These are phyloP conservation scores for Phaenicophaeus curvirostris DNA, from an alignment of 2,797 vertebrate species.

Conservation along the genomic window DNA sequence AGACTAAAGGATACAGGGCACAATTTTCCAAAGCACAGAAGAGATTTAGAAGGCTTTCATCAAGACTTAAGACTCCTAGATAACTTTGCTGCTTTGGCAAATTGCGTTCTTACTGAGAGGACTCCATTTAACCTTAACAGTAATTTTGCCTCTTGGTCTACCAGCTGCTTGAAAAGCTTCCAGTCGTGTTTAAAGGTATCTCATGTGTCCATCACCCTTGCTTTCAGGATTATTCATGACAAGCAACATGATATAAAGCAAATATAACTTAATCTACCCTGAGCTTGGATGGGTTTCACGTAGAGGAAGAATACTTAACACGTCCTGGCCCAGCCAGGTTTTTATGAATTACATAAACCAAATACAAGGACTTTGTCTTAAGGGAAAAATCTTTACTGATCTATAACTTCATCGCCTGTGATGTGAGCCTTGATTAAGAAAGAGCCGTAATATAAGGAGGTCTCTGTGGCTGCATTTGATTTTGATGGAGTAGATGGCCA, in stretches of 20 bases:
- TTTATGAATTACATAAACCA: neutral
- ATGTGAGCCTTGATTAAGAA: neutral
- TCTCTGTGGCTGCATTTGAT: neutral
- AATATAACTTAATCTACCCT: constrained; percentile 5
- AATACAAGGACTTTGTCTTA: neutral
- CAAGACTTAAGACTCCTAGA: neutral
- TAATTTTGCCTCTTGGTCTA: neutral
- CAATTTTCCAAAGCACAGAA: constrained; percentile 8
- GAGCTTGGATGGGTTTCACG: neutral
- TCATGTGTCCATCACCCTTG: neutral
- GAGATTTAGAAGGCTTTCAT: neutral
- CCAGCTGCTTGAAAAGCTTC: neutral
- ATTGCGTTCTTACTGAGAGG: neutral
- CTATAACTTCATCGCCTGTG: neutral
- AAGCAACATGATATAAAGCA: neutral
- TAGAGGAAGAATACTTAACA: neutral
- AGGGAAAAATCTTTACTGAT: neutral
- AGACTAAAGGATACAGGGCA: neutral
- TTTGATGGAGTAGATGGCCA: neutral
- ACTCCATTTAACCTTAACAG: neutral
- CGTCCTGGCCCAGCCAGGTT: neutral
- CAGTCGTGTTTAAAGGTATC: neutral
- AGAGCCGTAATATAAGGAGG: neutral
- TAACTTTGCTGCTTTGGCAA: neutral
- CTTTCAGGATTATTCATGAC: constrained; percentile 13